Base-by-base conservation (phyloP, 2,113 vertebrate species). In the Gymnorhina tibicen region DNA sequence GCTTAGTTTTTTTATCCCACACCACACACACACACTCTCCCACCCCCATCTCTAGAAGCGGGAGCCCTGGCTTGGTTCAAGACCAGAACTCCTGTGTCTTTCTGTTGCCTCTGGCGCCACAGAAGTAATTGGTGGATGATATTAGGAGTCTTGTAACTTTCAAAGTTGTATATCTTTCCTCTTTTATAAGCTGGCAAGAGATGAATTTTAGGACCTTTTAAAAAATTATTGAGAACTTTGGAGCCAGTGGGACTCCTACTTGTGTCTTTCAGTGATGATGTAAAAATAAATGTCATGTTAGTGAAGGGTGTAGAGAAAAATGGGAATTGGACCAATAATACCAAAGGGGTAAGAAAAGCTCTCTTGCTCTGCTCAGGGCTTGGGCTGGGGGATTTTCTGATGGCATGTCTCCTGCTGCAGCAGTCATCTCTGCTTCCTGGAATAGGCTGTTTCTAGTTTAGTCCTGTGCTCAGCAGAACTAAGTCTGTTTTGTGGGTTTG, bases 151-250 rank as follows among this genome's bases (percentile, higher is more conserved):
- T 63, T 68, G 41, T 91, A 92, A 95, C 83, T 81, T 88, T 30
- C 47, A 78, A 87, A 58, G 66, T 69, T 87, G 53, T 91, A 30
- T 91, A 72, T 96, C 86, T 96, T 95, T 89, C 32, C 44, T 85
- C 28, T 94, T 96, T 95, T 95, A 92, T 92, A 96, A 89, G 91
- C 77, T 96, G 91, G 91, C 77, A 95, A 81, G 60, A 92, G 80
- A 93, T 81, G 83, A 82, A 87, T 94, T 97, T 96, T 89, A 91
- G 86, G 69, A 82, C 62, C 92, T 93, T 92, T 95, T 24, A 85
- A 95, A 95, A 97, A 93, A 81, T 60, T 96, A 92, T 56, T 78
- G 90, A 78, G 64, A 74, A 49, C 22, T 84, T 90, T 39, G 76
- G 93, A 94, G 93, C 85, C 91, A 81, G 73, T 58, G 73, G 59